A percentile compares a stretch with the other conserved stretches of the same genome.
Conservation (phyloP, 2,797 vertebrate genomes). For the Heteromormyrus szaboi region DNA sequence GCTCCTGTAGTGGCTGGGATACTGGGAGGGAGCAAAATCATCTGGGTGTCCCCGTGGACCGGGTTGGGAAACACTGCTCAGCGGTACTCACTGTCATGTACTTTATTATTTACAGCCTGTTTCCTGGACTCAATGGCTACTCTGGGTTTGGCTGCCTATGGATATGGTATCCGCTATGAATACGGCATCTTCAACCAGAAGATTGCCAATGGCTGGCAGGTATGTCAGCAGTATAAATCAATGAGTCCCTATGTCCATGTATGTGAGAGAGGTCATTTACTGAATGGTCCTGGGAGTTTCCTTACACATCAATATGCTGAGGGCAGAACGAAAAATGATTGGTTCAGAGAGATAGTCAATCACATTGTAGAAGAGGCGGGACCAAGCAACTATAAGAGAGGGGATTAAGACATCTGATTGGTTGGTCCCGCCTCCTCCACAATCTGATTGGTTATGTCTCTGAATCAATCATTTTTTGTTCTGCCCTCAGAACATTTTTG, state of each 20-base stretch:
- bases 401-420: neutral
- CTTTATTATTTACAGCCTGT: conserved; percentile 43
- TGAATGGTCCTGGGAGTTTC: neutral
- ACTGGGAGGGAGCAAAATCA: neutral
- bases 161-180: conserved; percentile 85
- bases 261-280: neutral
- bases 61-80: neutral
- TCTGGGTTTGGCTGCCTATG: conserved; percentile 79
- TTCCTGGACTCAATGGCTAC: conserved; percentile 83
- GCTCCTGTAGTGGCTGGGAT: neutral
- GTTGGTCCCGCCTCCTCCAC: neutral
- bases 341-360: neutral
- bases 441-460: neutral
- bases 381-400: neutral
- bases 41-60: neutral
- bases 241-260: neutral
- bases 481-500: neutral
- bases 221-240: conserved; percentile 32
- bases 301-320: neutral
- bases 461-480: neutral
- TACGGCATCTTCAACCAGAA: conserved; percentile 91
- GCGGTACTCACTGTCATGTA: neutral
- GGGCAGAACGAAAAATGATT: neutral
- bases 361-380: neutral
- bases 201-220: conserved; percentile 77